These are phyloP conservation scores for Meghimatium bilineatum DNA, from an alignment of 2,888 invertebrate species.

Conservation along the genomic window DNA sequence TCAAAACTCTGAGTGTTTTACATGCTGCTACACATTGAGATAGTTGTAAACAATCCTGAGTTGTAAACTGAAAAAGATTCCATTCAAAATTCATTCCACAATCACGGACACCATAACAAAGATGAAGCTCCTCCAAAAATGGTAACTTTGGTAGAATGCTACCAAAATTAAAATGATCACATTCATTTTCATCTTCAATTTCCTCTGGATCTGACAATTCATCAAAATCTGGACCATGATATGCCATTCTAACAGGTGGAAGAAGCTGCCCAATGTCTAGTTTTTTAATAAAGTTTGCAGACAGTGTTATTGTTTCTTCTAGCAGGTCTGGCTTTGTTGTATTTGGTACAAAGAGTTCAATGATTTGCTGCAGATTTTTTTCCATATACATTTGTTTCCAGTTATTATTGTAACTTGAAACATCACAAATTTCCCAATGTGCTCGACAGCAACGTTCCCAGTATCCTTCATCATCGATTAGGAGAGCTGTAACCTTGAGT, in stretches of 20 bases:
- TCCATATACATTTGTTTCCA: slow-evolving; percentile 78
- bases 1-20: slow-evolving; percentile 73
- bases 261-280: slow-evolving; percentile 75
- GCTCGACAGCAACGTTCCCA: slow-evolving; percentile 77
- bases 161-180: slow-evolving; percentile 77
- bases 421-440: slow-evolving; percentile 76
- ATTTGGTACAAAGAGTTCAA: slow-evolving; percentile 77
- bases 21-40: slow-evolving; percentile 75
- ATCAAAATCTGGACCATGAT: slow-evolving; percentile 73
- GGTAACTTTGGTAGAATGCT: slow-evolving; percentile 72
- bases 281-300: slow-evolving; percentile 73
- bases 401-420: slow-evolving; percentile 71
- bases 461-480: slow-evolving; percentile 77
- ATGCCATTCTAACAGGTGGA: slow-evolving; percentile 75
- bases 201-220: slow-evolving; percentile 74
- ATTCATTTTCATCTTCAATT: slow-evolving; percentile 74
- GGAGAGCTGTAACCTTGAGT: slow-evolving; percentile 75
- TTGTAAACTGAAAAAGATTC: slow-evolving; percentile 77
- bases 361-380: slow-evolving; percentile 74
- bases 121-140: slow-evolving; percentile 74
- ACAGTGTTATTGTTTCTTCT: slow-evolving; percentile 71
- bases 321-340: slow-evolving; percentile 71
- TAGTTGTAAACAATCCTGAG: slow-evolving; percentile 76
- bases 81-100: slow-evolving; percentile 79
- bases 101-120: slow-evolving; percentile 76